Percentiles rank a stretch among this genome's conserved stretches.
These are phyloP conservation scores for Pachypanchax playfairii DNA, from an alignment of 2,113 vertebrate species.

Conservation along the genomic window DNA sequence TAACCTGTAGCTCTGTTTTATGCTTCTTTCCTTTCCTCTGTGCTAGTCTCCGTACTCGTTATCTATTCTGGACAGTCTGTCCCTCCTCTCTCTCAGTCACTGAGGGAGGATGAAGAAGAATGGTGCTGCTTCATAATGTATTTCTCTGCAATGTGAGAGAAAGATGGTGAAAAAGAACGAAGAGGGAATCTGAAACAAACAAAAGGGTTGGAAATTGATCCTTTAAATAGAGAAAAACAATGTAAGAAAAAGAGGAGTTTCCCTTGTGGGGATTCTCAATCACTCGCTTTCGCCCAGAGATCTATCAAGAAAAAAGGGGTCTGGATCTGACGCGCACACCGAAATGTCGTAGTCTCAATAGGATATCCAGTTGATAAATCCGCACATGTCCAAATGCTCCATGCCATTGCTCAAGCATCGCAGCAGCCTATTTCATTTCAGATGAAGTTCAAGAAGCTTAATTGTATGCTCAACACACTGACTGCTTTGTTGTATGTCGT, in stretches of 20 bases:
- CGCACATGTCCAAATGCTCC: constrained; percentile 56
- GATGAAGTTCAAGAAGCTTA: constrained; percentile 40
- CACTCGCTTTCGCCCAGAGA: constrained; percentile 64
- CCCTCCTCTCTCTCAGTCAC: constrained; percentile 64
- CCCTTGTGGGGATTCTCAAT: constrained; percentile 58
- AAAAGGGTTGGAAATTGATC: constrained; percentile 30
- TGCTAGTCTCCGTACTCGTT: constrained; percentile 59
- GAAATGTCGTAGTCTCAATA: constrained; percentile 56
- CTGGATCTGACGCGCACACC: constrained; percentile 49
- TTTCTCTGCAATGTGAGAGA: constrained; percentile 53
- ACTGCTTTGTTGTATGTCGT: constrained; percentile 28
- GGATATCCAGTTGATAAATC: constrained; percentile 70
- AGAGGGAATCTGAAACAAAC: constrained; percentile 9
- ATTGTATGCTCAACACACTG: constrained; percentile 41
- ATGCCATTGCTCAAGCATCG: constrained; percentile 61
- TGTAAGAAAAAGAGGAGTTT: constrained; percentile 16
- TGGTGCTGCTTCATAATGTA: constrained; percentile 66
- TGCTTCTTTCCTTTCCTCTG: constrained; percentile 22
- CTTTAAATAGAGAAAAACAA: constrained; percentile 24
- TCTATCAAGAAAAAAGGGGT: constrained; percentile 53
- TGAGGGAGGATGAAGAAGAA: constrained; percentile 62
- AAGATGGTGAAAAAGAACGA: constrained; percentile 36
- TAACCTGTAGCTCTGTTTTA: constrained; percentile 36
- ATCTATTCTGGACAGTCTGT: constrained; percentile 72
- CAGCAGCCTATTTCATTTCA: constrained; percentile 51